Evolutionary conservation across 2,113 vertebrate genomes (phyloP).

Genomic region (Smithornis capensis): DNA sequence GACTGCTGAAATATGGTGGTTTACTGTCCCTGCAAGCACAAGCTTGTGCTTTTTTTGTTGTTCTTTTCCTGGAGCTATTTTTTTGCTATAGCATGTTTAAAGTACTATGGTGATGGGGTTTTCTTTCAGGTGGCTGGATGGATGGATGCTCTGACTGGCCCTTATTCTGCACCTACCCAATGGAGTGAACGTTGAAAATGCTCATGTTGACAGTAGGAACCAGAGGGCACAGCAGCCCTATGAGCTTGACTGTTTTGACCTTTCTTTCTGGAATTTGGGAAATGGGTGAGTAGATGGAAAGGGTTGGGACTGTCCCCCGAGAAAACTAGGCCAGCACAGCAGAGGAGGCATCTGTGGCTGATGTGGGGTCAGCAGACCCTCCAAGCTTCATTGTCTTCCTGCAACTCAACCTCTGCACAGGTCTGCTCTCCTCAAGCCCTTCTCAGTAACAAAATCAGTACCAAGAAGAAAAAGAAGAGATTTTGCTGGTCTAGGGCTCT

Average conservation of each 20-base stretch:
- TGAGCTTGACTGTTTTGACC: not conserved
- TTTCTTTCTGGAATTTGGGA: not conserved
- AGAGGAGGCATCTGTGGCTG: not conserved
- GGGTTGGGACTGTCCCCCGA: rapidly evolving
- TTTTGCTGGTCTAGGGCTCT: not conserved
- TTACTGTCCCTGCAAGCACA: not conserved
- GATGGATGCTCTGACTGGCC: not conserved
- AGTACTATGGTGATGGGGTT: not conserved
- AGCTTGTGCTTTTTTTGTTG: not conserved
- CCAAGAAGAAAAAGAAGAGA: not conserved
- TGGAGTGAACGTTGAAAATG: not conserved
- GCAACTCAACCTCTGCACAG: not conserved
- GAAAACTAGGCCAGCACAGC: not conserved
- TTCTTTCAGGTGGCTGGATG: not conserved
- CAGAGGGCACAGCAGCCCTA: not conserved
- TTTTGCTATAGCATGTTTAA: not conserved
- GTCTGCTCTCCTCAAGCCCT: not conserved
- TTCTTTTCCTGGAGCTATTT: not conserved
- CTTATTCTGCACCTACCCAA: not conserved
- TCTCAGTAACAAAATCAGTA: not conserved
- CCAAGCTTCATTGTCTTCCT: not conserved
- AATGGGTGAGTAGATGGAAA: not conserved
- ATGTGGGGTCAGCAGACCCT: not conserved
- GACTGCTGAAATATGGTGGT: not conserved
- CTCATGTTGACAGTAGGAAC: not conserved